Conservation (phyloP, 2,888 invertebrate species). For the Andrena chrysosceles region DNA sequence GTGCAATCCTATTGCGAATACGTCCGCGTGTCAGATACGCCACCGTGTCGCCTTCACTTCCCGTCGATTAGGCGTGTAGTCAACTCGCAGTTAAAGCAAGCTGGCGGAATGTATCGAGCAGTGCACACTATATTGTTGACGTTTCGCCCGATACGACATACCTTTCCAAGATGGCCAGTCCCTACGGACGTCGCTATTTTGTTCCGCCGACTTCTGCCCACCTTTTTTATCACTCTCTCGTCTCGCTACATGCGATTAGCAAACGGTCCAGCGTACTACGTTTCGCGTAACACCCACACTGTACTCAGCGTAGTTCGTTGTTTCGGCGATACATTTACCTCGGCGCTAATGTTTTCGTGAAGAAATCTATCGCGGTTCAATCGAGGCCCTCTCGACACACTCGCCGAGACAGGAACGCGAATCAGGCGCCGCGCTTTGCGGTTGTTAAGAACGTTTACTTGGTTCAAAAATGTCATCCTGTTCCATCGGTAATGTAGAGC, state of each 20-base stretch:
- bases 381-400: constrained; percentile 32
- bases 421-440: constrained; percentile 25
- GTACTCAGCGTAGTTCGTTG: constrained; percentile 50
- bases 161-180: constrained; percentile 81
- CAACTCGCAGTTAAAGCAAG: constrained; percentile 56
- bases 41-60: constrained; percentile 65
- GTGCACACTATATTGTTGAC: constrained; percentile 80
- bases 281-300: constrained; percentile 31
- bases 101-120: constrained; percentile 66
- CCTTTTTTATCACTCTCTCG: constrained; percentile 6
- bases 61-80: constrained; percentile 47
- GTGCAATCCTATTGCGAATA: constrained; percentile 56
- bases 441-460: constrained; percentile 37
- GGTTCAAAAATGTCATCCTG: neutral
- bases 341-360: constrained; percentile 61
- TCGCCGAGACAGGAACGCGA: constrained; percentile 30
- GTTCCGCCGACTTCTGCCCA: constrained; percentile 21
- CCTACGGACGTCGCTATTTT: constrained; percentile 54
- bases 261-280: constrained; percentile 4
- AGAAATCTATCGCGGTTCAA: constrained; percentile 44
- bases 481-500: constrained; percentile 15
- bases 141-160: constrained; percentile 78
- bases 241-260: constrained; percentile 12
- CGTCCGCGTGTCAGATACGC: constrained; percentile 69
- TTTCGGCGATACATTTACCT: constrained; percentile 49